Conservation (phyloP, 2,888 invertebrate species). For the Watsonalla cultraria region DNA sequence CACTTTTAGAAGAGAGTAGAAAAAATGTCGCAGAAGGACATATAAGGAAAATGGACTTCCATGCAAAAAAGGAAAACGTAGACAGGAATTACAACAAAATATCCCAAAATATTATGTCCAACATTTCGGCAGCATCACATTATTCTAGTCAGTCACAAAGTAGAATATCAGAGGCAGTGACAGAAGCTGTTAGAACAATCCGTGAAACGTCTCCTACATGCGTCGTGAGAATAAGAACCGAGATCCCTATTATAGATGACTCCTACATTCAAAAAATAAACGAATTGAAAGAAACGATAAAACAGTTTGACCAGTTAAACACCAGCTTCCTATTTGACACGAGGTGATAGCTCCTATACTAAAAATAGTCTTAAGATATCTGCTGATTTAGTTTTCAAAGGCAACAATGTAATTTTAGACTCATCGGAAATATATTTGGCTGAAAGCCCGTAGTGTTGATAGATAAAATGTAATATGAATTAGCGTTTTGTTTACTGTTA, state of each 20-base stretch:
- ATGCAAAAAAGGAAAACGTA: slow-evolving; percentile 32
- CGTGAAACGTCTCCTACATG: slow-evolving; percentile 54
- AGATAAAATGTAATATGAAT: too few relatives aligned
- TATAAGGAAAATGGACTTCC: slow-evolving; percentile 46
- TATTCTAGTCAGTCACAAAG: slow-evolving; percentile 33
- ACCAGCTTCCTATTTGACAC: slow-evolving; percentile 79
- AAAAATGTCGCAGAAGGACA: slow-evolving; percentile 71
- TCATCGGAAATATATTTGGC: neutral
- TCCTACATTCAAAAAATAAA: slow-evolving; percentile 79
- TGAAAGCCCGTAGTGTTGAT: neutral
- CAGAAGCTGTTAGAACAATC: slow-evolving; percentile 47
- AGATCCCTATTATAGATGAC: slow-evolving; percentile 69
- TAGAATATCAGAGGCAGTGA: slow-evolving; percentile 35
- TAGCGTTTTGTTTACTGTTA: too few relatives aligned
- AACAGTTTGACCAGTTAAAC: slow-evolving; percentile 80
- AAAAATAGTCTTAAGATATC: neutral
- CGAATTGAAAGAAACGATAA: slow-evolving; percentile 80
- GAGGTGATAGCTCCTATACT: slow-evolving; percentile 71
- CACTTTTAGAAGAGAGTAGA: slow-evolving; percentile 79
- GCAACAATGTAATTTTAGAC: neutral
- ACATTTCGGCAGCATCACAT: slow-evolving; percentile 28
- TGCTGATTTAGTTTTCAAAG: neutral
- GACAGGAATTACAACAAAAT: slow-evolving; percentile 38
- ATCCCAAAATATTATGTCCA: slow-evolving; percentile 37
- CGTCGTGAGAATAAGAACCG: slow-evolving; percentile 53